Percentiles rank a stretch among this genome's conserved stretches.
phyloP scores from a whole-genome alignment of 2,888 invertebrate genomes.

The Tortricodes alternella region DNA sequence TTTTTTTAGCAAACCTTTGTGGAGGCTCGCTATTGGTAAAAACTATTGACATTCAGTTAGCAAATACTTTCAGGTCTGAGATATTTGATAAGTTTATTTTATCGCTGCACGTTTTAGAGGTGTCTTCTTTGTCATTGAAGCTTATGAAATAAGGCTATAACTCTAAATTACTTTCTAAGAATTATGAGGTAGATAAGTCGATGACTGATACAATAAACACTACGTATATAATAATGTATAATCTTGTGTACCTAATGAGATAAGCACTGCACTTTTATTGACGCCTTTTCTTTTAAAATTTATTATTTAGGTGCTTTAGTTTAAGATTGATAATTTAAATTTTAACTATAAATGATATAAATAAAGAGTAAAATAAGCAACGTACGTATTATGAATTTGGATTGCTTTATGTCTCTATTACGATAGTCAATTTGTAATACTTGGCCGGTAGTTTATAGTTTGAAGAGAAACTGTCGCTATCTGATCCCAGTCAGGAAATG shows the following conservation, averaged over 20 bases:
- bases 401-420: neutral
- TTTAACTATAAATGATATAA: too few species aligned
- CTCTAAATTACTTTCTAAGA: conserved; percentile 11
- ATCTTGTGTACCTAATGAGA: neutral
- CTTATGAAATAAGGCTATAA: conserved; percentile 4
- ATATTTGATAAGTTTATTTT: neutral
- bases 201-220: conserved; percentile 10
- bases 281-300: too few species aligned
- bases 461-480: conserved; percentile 24
- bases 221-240: neutral
- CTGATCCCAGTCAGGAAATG: conserved; percentile 38
- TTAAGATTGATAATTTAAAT: too few species aligned
- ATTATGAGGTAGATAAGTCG: conserved; percentile 7
- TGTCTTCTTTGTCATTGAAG: conserved; percentile 15
- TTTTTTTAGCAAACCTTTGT: conserved; percentile 16
- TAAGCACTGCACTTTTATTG: neutral
- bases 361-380: too few species aligned
- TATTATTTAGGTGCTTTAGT: too few species aligned
- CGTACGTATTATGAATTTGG: too few species aligned
- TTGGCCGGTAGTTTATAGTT: conserved; percentile 9
- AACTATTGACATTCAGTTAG: neutral
- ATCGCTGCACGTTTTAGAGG: neutral
- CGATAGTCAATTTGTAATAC: conserved; percentile 11
- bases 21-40: conserved; percentile 7
- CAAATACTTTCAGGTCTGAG: neutral